Conservation (phyloP, 1,140 invertebrate species). For the Hyles euphorbiae region DNA sequence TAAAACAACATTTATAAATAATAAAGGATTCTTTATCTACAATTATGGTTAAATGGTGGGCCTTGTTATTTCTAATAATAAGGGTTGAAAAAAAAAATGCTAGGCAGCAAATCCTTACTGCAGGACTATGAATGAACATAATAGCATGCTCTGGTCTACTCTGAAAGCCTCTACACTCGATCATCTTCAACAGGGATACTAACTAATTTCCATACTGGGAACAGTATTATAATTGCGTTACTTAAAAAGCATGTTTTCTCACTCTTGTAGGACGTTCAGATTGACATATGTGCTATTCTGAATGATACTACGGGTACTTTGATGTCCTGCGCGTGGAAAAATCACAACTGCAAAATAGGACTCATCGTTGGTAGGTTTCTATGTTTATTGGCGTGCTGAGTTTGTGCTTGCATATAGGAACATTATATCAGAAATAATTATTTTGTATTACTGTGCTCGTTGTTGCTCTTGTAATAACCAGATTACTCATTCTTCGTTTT, state of each 20-base stretch:
- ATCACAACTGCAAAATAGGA: conserved; percentile 93
- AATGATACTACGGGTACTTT: conserved; percentile 99
- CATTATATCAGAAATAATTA: not conserved
- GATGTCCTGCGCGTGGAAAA: conserved; percentile 99
- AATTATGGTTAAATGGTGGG: too few species aligned
- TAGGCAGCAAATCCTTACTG: too few species aligned
- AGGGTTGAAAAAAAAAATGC: too few species aligned
- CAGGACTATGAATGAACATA: not conserved
- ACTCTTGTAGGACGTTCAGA: conserved; percentile 88
- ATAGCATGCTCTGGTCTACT: conserved; percentile 1
- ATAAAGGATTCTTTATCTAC: too few species aligned
- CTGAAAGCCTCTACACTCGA: conserved; percentile 59
- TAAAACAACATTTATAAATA: too few species aligned
- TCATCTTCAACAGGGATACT: conserved; percentile 51
- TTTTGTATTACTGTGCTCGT: not conserved
- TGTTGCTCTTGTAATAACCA: not conserved
- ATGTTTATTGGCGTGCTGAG: conserved; percentile 28
- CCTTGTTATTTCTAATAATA: too few species aligned
- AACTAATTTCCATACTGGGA: conserved; percentile 6
- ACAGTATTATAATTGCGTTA: conserved; percentile 10
- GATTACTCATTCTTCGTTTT: too few species aligned
- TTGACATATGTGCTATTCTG: conserved; percentile 96
- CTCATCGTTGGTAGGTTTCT: conserved; percentile 90
- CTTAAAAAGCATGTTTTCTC: conserved; percentile 63
- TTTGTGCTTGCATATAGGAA: not conserved